Percentiles rank a stretch among this genome's conserved stretches.
These are phyloP conservation scores for Eulemur rufifrons DNA, from an alignment of 2,113 vertebrate genomes.

Conservation along the genomic window DNA sequence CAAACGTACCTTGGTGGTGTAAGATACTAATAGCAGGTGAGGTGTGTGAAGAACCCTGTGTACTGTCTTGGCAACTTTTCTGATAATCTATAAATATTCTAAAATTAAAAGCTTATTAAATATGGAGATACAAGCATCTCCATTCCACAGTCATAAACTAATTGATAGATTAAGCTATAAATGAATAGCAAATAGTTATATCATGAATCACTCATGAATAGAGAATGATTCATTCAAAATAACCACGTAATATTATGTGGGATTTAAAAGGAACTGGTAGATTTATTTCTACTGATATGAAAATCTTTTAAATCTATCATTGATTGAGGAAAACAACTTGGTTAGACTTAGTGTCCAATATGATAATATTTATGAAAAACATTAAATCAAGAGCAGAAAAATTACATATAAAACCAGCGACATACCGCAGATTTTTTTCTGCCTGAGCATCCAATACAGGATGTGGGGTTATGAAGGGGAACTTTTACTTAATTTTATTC, in stretches of 20 bases:
- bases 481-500: background rate
- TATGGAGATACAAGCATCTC: background rate
- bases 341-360: background rate
- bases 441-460: background rate
- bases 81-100: background rate
- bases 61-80: background rate
- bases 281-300: background rate
- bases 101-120: background rate
- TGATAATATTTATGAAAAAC: background rate
- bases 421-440: background rate
- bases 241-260: background rate
- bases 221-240: background rate
- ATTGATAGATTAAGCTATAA: background rate
- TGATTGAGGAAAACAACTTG: background rate
- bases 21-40: accelerated
- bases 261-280: slow-evolving; percentile 19
- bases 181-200: background rate
- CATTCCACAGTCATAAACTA: background rate
- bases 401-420: background rate
- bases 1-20: accelerated
- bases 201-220: background rate
- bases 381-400: background rate
- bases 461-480: background rate
- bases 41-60: background rate
- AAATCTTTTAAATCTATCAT: background rate